phyloP scores from a whole-genome alignment of 1,140 invertebrate species.

The Eriocheir sinensis region DNA sequence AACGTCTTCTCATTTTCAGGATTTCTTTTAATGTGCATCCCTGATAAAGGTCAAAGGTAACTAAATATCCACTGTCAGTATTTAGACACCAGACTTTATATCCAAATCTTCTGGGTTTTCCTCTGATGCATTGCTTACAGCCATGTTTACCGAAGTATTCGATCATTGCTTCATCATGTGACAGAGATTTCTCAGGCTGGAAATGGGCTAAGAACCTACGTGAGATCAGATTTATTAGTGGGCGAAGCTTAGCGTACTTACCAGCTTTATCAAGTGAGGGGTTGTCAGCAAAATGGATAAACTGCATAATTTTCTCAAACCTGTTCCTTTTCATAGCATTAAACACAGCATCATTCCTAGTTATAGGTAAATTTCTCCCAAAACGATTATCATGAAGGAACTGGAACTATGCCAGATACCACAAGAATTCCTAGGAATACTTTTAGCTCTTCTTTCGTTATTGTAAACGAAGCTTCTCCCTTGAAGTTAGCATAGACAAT shows the following conservation, averaged over 20 bases:
- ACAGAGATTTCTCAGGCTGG: slow-evolving; percentile 37
- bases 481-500: slow-evolving; percentile 54
- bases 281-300: neutral
- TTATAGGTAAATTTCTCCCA: neutral
- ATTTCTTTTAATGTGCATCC: slow-evolving; percentile 36
- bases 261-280: slow-evolving; percentile 33
- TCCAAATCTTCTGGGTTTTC: slow-evolving; percentile 44
- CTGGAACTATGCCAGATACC: slow-evolving; percentile 31
- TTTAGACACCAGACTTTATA: slow-evolving; percentile 39
- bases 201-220: slow-evolving; percentile 33
- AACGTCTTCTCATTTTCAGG: slow-evolving; percentile 47
- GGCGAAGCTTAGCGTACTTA: slow-evolving; percentile 36
- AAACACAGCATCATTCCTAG: neutral
- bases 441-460: slow-evolving; percentile 45
- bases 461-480: slow-evolving; percentile 30
- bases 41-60: slow-evolving; percentile 29
- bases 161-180: slow-evolving; percentile 38
- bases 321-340: neutral
- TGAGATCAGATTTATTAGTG: slow-evolving; percentile 33
- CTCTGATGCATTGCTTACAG: slow-evolving; percentile 35
- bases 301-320: neutral
- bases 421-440: slow-evolving; percentile 46
- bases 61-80: slow-evolving; percentile 43
- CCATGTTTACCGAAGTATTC: slow-evolving; percentile 41
- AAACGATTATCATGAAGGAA: slow-evolving; percentile 49